Evolutionary conservation across 2,888 invertebrate species (phyloP).

Genomic region (Catocala sponsa): DNA sequence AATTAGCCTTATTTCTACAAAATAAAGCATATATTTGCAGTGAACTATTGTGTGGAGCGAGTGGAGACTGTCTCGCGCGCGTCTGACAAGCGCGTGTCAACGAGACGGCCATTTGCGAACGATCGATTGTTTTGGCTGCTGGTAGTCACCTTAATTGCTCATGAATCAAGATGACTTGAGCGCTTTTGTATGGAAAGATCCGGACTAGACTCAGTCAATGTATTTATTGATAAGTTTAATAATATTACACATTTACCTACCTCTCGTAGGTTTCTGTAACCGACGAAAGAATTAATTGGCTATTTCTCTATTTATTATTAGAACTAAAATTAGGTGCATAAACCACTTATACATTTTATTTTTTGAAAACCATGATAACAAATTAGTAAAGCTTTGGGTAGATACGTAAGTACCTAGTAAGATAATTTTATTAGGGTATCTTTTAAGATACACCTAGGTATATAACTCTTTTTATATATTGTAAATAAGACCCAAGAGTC

Average conservation of each 20-base stretch:
- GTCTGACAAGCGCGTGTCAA: slow-evolving; percentile 63
- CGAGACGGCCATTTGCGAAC: slow-evolving; percentile 78
- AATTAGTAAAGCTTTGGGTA: too few species aligned
- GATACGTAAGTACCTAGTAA: too few species aligned
- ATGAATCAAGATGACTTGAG: slow-evolving; percentile 81
- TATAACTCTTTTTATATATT: too few species aligned
- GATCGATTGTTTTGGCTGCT: slow-evolving; percentile 88
- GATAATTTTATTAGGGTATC: too few species aligned
- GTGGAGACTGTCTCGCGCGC: slow-evolving; percentile 46
- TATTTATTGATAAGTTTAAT: slow-evolving; percentile 11
- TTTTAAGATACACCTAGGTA: too few species aligned
- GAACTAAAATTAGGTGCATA: too few species aligned
- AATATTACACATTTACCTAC: not conserved
- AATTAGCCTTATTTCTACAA: slow-evolving; percentile 29
- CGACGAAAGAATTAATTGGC: too few species aligned
- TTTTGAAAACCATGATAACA: too few species aligned
- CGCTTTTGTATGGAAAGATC: slow-evolving; percentile 63
- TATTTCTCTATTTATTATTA: too few species aligned
- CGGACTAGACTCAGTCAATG: slow-evolving; percentile 26
- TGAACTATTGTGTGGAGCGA: slow-evolving; percentile 20
- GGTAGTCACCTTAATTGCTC: slow-evolving; percentile 84
- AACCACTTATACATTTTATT: too few species aligned
- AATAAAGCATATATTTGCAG: slow-evolving; percentile 33
- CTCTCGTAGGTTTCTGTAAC: too few species aligned
- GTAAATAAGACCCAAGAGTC: too few species aligned